Conservation (phyloP, 2,113 vertebrate genomes). For the Eolophus roseicapilla region DNA sequence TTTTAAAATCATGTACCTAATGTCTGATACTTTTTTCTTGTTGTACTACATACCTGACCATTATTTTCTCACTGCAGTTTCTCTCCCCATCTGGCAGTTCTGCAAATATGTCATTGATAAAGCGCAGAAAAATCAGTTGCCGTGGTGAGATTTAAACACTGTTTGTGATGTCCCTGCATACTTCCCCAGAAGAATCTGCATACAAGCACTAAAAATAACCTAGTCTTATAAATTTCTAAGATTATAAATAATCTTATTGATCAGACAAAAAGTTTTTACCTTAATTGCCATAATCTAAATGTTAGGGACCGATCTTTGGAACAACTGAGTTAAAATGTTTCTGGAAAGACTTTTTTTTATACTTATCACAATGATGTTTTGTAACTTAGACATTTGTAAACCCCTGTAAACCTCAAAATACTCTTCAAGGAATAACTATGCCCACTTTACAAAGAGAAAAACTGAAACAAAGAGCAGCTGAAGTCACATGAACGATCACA, state of each 20-base stretch:
- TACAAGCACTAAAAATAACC: conserved; percentile 36
- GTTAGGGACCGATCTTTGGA: not conserved
- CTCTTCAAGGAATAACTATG: not conserved
- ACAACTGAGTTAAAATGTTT: not conserved
- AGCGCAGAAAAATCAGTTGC: conserved; percentile 63
- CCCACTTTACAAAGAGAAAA: not conserved
- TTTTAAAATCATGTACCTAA: conserved; percentile 50
- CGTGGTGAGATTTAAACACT: conserved; percentile 58
- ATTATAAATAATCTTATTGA: not conserved
- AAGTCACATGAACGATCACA: not conserved
- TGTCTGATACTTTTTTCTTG: conserved; percentile 49
- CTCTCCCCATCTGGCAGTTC: conserved; percentile 56
- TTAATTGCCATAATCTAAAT: not conserved
- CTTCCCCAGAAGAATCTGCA: conserved; percentile 14
- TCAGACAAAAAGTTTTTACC: not conserved
- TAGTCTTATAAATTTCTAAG: not conserved
- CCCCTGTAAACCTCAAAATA: not conserved
- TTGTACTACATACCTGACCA: conserved; percentile 44
- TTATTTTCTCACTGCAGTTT: conserved; percentile 65
- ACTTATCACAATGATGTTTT: not conserved
- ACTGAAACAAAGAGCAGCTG: not conserved
- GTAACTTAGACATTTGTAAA: not conserved
- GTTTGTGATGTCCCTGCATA: conserved; percentile 13
- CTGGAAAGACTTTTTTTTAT: not conserved
- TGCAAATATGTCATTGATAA: conserved; percentile 66